Evolutionary conservation across 2,888 invertebrate species (phyloP).

Genomic region (Pycnomerus fuliginosus): DNA sequence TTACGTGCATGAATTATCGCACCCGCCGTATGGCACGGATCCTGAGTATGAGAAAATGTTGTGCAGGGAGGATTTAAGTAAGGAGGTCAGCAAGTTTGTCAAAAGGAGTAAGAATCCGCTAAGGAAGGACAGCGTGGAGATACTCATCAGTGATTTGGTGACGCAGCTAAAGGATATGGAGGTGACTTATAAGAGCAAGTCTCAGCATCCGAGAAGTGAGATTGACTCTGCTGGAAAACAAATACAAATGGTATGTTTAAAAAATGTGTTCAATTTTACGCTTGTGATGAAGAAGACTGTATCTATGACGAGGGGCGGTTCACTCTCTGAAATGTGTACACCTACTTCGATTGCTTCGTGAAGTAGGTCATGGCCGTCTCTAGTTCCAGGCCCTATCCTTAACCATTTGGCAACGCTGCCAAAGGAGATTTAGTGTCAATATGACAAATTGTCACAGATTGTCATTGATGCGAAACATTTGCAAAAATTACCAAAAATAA

Average conservation of each 20-base stretch:
- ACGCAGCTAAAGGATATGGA: constrained; percentile 48
- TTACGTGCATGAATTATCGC: constrained; percentile 7
- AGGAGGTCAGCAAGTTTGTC: constrained; percentile 37
- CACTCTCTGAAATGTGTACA: too few species aligned
- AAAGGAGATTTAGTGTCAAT: too few species aligned
- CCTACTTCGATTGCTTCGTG: too few species aligned
- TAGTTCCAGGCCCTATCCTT: too few species aligned
- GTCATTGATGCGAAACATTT: too few species aligned
- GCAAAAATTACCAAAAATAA: too few species aligned
- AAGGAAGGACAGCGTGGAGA: constrained; percentile 52
- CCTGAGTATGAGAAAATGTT: constrained; percentile 58
- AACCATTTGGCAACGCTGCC: too few species aligned
- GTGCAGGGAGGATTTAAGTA: constrained; percentile 48
- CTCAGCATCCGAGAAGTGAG: constrained; percentile 55
- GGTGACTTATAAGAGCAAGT: constrained; percentile 26
- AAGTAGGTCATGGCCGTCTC: too few species aligned
- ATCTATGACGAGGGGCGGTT: too few species aligned
- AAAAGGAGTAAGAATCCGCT: constrained; percentile 34
- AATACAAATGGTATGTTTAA: constrained; percentile 62
- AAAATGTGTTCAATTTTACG: too few species aligned
- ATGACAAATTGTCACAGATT: too few species aligned
- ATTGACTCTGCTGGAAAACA: constrained; percentile 58
- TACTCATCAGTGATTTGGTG: constrained; percentile 48
- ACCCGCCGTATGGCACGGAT: constrained; percentile 59
- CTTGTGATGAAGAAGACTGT: too few species aligned